Evolutionary conservation across 2,797 vertebrate genomes (phyloP).

Genomic region (Rhabdophis nuchalis): DNA sequence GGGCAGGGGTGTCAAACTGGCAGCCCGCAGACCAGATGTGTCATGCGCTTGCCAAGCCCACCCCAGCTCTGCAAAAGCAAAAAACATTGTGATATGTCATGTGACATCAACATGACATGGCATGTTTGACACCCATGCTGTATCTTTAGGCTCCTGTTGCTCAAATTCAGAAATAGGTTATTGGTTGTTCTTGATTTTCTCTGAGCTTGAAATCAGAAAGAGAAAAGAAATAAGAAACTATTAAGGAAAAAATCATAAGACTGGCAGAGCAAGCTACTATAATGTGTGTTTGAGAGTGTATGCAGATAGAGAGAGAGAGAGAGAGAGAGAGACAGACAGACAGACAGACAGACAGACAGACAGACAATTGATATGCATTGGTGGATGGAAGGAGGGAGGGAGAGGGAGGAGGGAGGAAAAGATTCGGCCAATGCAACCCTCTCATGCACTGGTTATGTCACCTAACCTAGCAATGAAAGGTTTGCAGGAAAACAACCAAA

Average conservation of each 20-base stretch:
- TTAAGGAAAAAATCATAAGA: neutral
- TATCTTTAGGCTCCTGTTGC: neutral
- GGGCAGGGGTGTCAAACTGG: too few species aligned
- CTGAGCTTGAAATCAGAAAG: neutral
- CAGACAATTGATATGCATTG: neutral
- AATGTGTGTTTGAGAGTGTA: neutral
- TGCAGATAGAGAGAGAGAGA: neutral
- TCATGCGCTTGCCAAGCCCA: too few species aligned
- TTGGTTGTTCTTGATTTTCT: neutral
- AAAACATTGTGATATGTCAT: too few species aligned
- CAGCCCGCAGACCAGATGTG: accelerated
- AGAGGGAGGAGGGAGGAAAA: neutral
- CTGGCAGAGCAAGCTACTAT: neutral
- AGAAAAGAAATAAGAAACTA: neutral
- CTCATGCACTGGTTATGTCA: neutral
- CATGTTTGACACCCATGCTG: too few species aligned
- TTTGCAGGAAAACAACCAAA: neutral
- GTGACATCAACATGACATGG: too few species aligned
- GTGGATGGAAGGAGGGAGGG: neutral
- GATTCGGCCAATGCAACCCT: neutral
- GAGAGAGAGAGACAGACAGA: neutral
- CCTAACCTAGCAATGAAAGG: neutral
- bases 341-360: neutral
- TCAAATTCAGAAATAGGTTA: neutral
- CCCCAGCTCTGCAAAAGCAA: too few species aligned